A percentile compares a stretch with the other conserved stretches of the same genome.
Evolutionary conservation across 2,113 vertebrate genomes (phyloP).

Genomic region (Ameiurus melas): DNA sequence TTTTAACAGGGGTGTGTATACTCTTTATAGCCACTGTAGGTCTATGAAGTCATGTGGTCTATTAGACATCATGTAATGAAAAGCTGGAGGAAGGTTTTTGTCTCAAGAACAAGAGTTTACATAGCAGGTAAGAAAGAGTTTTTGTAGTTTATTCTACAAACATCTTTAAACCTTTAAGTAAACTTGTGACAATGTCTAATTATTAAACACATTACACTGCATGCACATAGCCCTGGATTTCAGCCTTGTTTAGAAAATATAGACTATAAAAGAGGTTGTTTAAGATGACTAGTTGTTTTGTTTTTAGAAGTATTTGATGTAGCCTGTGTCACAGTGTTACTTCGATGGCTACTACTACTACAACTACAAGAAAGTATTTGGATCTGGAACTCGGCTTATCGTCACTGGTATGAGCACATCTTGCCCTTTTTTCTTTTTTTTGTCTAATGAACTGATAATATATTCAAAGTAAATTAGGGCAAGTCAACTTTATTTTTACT

Average conservation of each 20-base stretch:
- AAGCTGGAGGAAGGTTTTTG: conserved; percentile 20
- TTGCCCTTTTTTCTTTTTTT: not conserved
- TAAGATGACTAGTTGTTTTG: not conserved
- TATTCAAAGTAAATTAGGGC: not conserved
- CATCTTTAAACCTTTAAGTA: not conserved
- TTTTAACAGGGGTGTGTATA: too few relatives aligned
- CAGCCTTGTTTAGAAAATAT: not conserved
- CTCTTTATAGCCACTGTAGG: too few relatives aligned
- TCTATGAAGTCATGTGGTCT: not conserved
- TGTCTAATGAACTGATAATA: not conserved
- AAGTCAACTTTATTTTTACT: not conserved
- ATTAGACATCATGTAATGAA: conserved; percentile 18
- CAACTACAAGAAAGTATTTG: conserved; percentile 36
- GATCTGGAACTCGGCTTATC: conserved; percentile 44
- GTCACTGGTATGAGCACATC: conserved; percentile 41
- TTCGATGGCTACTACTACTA: not conserved
- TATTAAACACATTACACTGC: not conserved
- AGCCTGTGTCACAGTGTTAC: conserved; percentile 8
- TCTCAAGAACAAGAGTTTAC: conserved; percentile 34
- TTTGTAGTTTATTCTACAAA: not conserved
- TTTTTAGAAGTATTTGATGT: conserved; percentile 40
- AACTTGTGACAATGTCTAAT: not conserved
- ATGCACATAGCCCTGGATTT: not conserved
- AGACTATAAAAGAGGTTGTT: not conserved
- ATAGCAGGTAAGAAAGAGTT: conserved; percentile 33